Evolutionary conservation across 2,113 vertebrate species (phyloP).

Genomic region (Calyptommatus sinebrachiatus): DNA sequence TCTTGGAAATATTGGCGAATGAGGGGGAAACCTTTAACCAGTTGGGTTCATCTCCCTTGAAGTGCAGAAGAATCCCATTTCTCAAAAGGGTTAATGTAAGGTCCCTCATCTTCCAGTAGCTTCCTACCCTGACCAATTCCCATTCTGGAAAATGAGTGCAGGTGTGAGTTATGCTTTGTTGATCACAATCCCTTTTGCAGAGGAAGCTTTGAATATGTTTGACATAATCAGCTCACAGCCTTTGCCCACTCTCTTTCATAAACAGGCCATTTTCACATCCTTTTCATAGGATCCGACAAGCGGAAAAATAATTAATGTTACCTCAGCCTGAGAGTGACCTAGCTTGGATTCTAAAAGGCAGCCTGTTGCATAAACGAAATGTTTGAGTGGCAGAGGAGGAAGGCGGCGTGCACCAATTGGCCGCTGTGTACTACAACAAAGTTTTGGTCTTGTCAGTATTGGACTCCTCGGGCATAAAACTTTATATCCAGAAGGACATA

Average conservation of each 20-base stretch:
- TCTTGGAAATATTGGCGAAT: background rate
- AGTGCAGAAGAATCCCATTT: accelerated
- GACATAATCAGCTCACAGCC: constrained; percentile 94
- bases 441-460: constrained; percentile 45
- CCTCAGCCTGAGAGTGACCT: constrained; percentile 93
- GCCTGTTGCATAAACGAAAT: constrained; percentile 86
- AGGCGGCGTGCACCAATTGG: constrained; percentile 72
- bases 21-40: background rate
- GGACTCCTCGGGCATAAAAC: constrained; percentile 58
- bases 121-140: constrained; percentile 71
- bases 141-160: constrained; percentile 76
- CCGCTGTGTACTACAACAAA: constrained; percentile 58
- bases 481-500: constrained; percentile 40
- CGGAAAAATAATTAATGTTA: constrained; percentile 99
- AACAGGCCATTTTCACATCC: constrained; percentile 81
- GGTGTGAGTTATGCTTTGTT: constrained; percentile 92
- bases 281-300: constrained; percentile 97
- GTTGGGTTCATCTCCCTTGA: background rate
- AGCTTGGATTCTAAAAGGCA: constrained; percentile 83
- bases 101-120: constrained; percentile 60
- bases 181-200: constrained; percentile 87
- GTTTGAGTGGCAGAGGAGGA: constrained; percentile 84
- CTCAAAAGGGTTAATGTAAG: constrained; percentile 69
- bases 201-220: constrained; percentile 93
- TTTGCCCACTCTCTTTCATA: constrained; percentile 80